Percentiles rank a stretch among this genome's conserved stretches.
These are phyloP conservation scores for Deilephila elpenor DNA, from an alignment of 2,888 invertebrate genomes.

Conservation along the genomic window DNA sequence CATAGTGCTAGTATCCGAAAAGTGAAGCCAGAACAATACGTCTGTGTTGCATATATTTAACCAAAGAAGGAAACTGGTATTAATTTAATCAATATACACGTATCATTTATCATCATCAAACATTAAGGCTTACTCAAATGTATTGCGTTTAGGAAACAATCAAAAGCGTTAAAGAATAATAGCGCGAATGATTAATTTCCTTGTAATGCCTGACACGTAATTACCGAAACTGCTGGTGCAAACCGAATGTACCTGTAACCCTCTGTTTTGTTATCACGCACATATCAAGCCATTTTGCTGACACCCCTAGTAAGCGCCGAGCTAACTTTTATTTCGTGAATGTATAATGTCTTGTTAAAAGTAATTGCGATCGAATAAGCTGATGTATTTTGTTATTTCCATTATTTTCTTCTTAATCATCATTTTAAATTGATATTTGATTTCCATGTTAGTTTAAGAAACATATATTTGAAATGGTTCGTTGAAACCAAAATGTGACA, in stretches of 20 bases:
- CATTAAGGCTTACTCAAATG: not conserved
- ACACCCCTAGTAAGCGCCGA: not conserved
- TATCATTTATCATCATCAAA: constrained; percentile 5
- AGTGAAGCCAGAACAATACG: no score
- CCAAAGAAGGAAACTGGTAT: not conserved
- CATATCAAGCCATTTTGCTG: constrained; percentile 34
- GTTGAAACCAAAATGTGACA: no score
- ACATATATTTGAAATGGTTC: no score
- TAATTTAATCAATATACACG: not conserved
- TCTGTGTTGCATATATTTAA: not conserved
- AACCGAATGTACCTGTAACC: constrained; percentile 48
- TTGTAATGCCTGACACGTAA: constrained; percentile 52
- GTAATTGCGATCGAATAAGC: no score
- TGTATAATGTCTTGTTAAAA: not conserved
- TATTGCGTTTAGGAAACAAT: constrained; percentile 4
- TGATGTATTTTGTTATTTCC: no score
- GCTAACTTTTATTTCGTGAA: constrained; percentile 1
- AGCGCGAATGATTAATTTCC: constrained; percentile 56
- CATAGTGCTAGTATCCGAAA: no score
- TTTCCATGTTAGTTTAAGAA: no score
- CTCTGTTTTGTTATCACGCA: constrained; percentile 58
- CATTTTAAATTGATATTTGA: no score
- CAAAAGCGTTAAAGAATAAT: constrained; percentile 5
- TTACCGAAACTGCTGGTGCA: constrained; percentile 57
- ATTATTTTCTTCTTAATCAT: no score